phyloP scores from a whole-genome alignment of 2,888 invertebrate species.

The Oscheius sp. region DNA sequence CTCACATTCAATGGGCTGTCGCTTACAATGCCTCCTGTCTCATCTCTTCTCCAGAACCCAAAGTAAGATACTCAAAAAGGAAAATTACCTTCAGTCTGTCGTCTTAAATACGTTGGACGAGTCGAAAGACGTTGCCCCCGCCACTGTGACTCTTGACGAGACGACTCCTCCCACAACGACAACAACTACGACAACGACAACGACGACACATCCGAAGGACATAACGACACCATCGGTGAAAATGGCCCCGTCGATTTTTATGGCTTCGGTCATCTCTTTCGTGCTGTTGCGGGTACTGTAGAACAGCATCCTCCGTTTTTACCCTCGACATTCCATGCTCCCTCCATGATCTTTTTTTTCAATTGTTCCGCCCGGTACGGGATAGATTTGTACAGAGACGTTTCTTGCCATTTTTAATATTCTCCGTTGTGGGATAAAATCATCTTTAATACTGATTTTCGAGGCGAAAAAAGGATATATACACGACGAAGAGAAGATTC shows the following conservation, averaged over 20 bases:
- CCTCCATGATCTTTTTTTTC: conserved; percentile 18
- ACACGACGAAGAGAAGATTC: conserved; percentile 8
- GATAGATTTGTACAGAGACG: conserved; percentile 23
- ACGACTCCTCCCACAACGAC: conserved; percentile 34
- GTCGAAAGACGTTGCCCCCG: conserved; percentile 46
- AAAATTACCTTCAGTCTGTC: conserved; percentile 9
- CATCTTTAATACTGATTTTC: background rate
- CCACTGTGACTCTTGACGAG: conserved; percentile 35
- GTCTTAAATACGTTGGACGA: conserved; percentile 42
- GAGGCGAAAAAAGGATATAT: no score
- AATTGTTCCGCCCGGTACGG: conserved; percentile 8
- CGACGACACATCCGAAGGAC: conserved; percentile 15
- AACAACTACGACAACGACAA: background rate
- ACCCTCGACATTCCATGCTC: conserved; percentile 27
- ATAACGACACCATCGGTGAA: conserved; percentile 2
- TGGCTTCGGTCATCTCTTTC: background rate
- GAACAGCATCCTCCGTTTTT: background rate
- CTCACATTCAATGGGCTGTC: conserved; percentile 58
- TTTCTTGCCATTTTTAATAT: conserved; percentile 19
- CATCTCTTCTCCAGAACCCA: conserved; percentile 46
- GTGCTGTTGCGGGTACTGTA: conserved; percentile 25
- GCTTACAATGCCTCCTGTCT: conserved; percentile 53
- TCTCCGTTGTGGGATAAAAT: conserved; percentile 3
- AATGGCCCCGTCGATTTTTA: background rate
- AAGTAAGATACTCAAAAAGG: background rate